A percentile compares a stretch with the other conserved stretches of the same genome.
Conservation (phyloP, 2,113 vertebrate species). For the Aphelocoma coerulescens region DNA sequence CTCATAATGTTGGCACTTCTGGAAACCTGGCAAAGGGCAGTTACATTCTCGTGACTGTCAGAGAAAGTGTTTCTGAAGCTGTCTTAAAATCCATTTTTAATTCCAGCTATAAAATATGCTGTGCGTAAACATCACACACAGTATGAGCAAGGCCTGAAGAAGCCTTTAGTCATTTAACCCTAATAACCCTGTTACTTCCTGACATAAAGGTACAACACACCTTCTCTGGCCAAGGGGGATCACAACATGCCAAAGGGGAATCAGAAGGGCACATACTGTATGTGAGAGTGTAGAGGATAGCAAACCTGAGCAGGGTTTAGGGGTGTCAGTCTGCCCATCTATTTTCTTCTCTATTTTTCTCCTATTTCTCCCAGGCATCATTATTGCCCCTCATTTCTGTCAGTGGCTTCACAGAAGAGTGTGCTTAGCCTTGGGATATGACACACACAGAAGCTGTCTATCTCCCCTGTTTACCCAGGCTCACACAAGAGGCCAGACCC, state of each 20-base stretch:
- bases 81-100: not conserved
- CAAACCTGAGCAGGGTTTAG: not conserved
- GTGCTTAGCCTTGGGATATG: not conserved
- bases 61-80: not conserved
- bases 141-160: not conserved
- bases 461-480: not conserved
- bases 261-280: not conserved
- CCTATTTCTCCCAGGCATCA: not conserved
- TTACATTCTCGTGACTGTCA: not conserved
- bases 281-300: not conserved
- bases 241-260: accelerated
- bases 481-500: not conserved
- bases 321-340: not conserved
- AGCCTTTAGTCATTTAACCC: not conserved
- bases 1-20: not conserved
- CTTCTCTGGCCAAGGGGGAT: not conserved
- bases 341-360: not conserved
- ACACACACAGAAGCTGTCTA: not conserved
- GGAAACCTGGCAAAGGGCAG: accelerated
- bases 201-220: not conserved
- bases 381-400: not conserved
- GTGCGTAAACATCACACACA: not conserved
- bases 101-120: not conserved
- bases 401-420: not conserved
- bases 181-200: not conserved